Evolutionary conservation across 2,888 invertebrate genomes (phyloP).

Genomic region (Drosophila falleni): DNA sequence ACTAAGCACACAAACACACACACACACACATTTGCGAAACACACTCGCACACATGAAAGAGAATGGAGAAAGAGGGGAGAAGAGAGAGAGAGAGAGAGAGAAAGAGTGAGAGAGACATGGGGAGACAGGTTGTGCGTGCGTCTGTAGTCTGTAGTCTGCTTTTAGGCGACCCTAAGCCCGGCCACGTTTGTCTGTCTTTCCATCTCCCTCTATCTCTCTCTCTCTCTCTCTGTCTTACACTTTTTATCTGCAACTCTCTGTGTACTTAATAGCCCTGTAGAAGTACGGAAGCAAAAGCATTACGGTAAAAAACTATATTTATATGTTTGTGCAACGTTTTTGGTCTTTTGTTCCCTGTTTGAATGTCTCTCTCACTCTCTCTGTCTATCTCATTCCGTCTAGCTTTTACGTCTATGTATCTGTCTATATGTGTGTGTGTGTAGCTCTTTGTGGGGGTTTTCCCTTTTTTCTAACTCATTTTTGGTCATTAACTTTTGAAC

Average conservation of each 20-base stretch:
- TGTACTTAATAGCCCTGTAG: constrained; percentile 42
- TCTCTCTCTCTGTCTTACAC: not conserved
- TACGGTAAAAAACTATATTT: constrained; percentile 63
- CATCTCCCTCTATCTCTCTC: constrained; percentile 1
- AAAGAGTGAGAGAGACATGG: not conserved
- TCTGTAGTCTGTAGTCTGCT: constrained; percentile 32
- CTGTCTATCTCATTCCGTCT: constrained; percentile 12
- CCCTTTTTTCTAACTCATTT: constrained; percentile 52
- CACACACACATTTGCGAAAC: not conserved
- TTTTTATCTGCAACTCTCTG: constrained; percentile 9
- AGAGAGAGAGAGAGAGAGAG: not conserved
- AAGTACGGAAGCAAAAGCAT: constrained; percentile 74
- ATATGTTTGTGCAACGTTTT: constrained; percentile 58
- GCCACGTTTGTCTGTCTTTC: constrained; percentile 31
- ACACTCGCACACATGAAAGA: constrained; percentile 17
- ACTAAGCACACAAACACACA: constrained; percentile 20
- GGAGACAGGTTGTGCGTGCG: constrained; percentile 17
- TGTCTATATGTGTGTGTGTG: constrained; percentile 5
- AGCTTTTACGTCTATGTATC: constrained; percentile 12
- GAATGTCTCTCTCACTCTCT: constrained; percentile 38
- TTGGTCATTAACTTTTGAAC: constrained; percentile 81
- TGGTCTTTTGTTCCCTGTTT: constrained; percentile 56
- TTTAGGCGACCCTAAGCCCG: constrained; percentile 54
- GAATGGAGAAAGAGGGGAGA: not conserved
- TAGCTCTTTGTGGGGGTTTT: constrained; percentile 35